Conservation (phyloP, 2,113 vertebrate species). For the Puntigrus tetrazona region DNA sequence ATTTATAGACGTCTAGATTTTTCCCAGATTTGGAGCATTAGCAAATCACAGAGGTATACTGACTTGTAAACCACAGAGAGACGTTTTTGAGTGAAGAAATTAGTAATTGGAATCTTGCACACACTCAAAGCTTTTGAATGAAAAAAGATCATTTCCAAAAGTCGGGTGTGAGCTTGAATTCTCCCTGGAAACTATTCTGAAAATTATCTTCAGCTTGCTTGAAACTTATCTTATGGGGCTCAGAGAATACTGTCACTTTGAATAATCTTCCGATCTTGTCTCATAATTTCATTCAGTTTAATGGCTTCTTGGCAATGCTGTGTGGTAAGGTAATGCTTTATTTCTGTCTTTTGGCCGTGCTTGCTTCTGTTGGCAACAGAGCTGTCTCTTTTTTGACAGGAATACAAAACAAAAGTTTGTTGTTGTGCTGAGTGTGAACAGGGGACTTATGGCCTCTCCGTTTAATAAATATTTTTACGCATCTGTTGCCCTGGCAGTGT, state of each 20-base stretch:
- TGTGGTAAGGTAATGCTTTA: constrained; percentile 17
- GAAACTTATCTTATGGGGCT: constrained; percentile 12
- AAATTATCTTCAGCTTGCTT: background rate
- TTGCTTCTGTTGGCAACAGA: constrained; percentile 21
- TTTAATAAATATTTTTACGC: background rate
- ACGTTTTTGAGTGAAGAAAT: background rate
- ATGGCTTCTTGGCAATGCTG: constrained; percentile 11
- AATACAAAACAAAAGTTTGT: constrained; percentile 23
- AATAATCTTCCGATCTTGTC: constrained; percentile 27
- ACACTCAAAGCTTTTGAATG: background rate
- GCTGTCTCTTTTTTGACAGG: constrained; percentile 27
- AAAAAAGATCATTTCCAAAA: constrained; percentile 2
- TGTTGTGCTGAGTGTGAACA: background rate
- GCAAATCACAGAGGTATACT: background rate
- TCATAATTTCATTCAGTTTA: constrained; percentile 33
- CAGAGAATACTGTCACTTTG: constrained; percentile 27
- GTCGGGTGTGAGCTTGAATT: background rate
- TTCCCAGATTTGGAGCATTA: background rate
- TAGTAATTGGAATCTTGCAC: constrained; percentile 1
- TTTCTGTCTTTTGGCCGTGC: background rate
- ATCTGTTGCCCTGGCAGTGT: constrained; percentile 4
- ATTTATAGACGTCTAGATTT: background rate
- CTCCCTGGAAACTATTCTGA: background rate
- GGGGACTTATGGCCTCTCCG: constrained; percentile 20
- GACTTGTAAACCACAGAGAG: background rate